These are phyloP conservation scores for Gorsachius goisagi DNA, from an alignment of 2,113 vertebrate genomes.

Conservation along the genomic window DNA sequence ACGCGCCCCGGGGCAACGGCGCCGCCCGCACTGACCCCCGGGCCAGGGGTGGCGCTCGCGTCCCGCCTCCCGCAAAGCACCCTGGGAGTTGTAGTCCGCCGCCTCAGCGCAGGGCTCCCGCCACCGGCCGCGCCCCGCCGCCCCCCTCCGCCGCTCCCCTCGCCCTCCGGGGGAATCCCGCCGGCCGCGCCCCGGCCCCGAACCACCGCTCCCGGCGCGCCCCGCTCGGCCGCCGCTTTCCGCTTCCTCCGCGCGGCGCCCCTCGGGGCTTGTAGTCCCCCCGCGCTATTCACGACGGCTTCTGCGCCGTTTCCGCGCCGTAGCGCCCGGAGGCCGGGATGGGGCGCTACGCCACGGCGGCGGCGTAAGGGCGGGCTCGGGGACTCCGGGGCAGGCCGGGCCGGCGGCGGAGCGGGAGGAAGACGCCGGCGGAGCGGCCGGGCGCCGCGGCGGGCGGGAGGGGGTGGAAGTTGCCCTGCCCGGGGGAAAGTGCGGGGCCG, in stretches of 20 bases:
- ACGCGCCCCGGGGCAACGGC: background rate
- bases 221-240: background rate
- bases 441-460: background rate
- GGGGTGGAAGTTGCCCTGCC: background rate
- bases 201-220: conserved; percentile 12
- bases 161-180: too few relatives aligned
- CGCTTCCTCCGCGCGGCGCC: background rate
- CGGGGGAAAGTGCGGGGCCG: background rate
- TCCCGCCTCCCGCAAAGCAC: background rate
- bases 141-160: background rate
- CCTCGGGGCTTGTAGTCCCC: conserved; percentile 60
- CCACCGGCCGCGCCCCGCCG: too few relatives aligned
- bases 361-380: conserved; percentile 37
- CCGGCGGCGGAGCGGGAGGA: background rate
- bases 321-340: background rate
- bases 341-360: conserved; percentile 52
- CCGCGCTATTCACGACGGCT: conserved; percentile 25
- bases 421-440: background rate
- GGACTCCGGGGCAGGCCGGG: background rate
- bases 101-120: too few relatives aligned
- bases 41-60: background rate
- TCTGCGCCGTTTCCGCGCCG: conserved; percentile 49
- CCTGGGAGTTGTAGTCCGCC: background rate
- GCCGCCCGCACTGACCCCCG: background rate
- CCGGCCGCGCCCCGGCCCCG: background rate